Percentiles rank a stretch among this genome's conserved stretches.
These are phyloP conservation scores for roundworm (Caenorhabditis elegans) DNA, from an alignment of 1,140 invertebrate species.

Conservation along the genomic window WBcel235 BX284603.4:11990001-11990500, in stretches of 20 bases:
- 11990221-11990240: background rate
- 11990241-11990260: background rate
- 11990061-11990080: constrained; percentile 24
- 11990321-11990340: background rate
- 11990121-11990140: too few relatives aligned
- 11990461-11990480: too few relatives aligned
- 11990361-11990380: too few relatives aligned
- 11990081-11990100: constrained; percentile 17
- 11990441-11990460: too few relatives aligned
- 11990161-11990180: background rate
- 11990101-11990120: background rate
- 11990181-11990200: background rate
- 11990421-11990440: too few relatives aligned
- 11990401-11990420: too few relatives aligned
- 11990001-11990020: background rate
- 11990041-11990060: constrained; percentile 14
- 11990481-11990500: too few relatives aligned
- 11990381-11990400: too few relatives aligned
- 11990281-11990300: constrained; percentile 22
- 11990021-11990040: background rate
- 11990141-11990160: too few relatives aligned
- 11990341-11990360: too few relatives aligned
- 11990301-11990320: constrained; percentile 28
- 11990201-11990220: constrained; percentile 1
- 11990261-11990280: background rate